Evolutionary conservation across 2,797 vertebrate genomes (phyloP), one percentile per base, ranked within the genome.

Genomic region (Epinephelus awoara): DNA sequence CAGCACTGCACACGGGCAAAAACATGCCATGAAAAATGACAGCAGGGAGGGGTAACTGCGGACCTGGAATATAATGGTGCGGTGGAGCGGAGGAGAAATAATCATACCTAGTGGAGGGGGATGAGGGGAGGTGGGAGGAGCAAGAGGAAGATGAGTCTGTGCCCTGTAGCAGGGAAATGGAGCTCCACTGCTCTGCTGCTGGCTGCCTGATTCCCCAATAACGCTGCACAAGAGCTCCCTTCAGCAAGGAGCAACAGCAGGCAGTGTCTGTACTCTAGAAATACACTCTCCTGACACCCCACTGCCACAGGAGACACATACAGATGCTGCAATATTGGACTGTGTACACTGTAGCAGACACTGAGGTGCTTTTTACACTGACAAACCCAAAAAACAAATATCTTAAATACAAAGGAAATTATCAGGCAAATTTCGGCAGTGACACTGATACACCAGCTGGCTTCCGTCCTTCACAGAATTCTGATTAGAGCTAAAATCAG

Each of bases 11-110:
- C 85, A 88, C 77, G 55, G 88, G 88, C 79, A 91, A 92, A 93
- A 92, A 94, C 86, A 92, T 85, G 89, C 82, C 84, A 90, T 95
- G 95, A 95, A 94, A 95, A 95, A 95, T 95, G 94, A 94, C 93
- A 93, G 89, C 85, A 87, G 90, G 89, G 90, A 90, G 90, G 90
- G 89, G 89, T 91, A 91, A 91, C 91, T 92, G 93, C 91, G 59
- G 94, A 94, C 90, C 87, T 88, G 86, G 92, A 92, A 92, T 93
- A 93, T 92, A 91, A 92, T 92, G 90, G 92, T 86, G 91, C 76
- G 85, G 65, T 82, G 85, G 89, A 94, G 91, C 87, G 64, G 84
- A 92, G 93, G 88, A 94, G 90, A 92, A 94, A 94, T 94, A 94
- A 94, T 94, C 93, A 92, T 93, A 95, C 91, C 91, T 92, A 81